Conservation (phyloP, 2,797 vertebrate species). For the Rhabdophis nuchalis region DNA sequence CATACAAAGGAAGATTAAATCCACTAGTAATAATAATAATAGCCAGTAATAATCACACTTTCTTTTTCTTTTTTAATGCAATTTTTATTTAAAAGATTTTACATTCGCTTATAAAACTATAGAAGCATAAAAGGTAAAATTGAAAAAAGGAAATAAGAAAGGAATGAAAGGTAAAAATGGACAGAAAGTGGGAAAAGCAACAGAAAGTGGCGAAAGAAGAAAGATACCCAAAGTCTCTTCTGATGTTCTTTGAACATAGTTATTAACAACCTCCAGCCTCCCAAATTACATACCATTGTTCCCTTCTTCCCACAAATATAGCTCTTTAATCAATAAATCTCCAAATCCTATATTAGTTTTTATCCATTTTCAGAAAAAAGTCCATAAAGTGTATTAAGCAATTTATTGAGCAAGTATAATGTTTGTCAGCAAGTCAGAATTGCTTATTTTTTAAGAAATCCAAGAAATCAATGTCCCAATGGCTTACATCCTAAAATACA, state of each 20-base stretch:
- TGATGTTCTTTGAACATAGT: not conserved
- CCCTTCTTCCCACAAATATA: not conserved
- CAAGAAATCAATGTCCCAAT: slow-evolving; percentile 22
- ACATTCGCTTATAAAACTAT: not conserved
- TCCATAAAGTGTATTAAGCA: no score
- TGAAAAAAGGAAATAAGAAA: not conserved
- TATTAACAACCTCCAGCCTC: not conserved
- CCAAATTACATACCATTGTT: not conserved
- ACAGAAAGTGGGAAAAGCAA: not conserved
- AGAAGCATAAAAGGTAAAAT: not conserved
- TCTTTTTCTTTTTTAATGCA: not conserved
- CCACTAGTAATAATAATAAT: no score
- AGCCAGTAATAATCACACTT: not conserved
- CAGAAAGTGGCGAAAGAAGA: not conserved
- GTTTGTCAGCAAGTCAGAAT: slow-evolving; percentile 9
- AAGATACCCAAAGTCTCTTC: not conserved
- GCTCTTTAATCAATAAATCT: not conserved
- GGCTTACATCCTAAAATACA: not conserved
- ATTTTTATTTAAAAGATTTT: not conserved
- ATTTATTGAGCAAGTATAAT: not conserved
- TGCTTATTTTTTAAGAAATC: not conserved
- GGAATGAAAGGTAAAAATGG: not conserved
- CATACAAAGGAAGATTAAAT: not conserved
- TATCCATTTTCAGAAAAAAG: not conserved
- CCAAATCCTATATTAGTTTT: not conserved